Conservation (phyloP, 2,888 invertebrate genomes). For the Trachelus troglodyta region DNA sequence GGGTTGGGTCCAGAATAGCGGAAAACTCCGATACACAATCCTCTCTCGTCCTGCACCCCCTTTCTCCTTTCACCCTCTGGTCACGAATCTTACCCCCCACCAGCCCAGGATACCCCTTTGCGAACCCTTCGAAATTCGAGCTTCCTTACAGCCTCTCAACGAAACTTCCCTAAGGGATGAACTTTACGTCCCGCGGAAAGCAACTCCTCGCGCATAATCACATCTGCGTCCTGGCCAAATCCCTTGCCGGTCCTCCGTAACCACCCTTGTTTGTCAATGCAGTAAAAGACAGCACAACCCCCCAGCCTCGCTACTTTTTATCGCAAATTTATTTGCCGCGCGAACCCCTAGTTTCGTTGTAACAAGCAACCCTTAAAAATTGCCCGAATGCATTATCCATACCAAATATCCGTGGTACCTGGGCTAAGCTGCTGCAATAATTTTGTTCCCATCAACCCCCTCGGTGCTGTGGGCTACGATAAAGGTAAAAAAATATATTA, state of each 20-base stretch:
- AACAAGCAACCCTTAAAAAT: background rate
- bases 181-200: conserved; percentile 21
- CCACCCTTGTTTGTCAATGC: background rate
- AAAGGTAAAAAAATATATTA: background rate
- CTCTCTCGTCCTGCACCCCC: conserved; percentile 19
- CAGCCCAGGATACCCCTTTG: background rate
- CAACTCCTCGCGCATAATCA: background rate
- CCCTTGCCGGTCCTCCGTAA: background rate
- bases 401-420: no score
- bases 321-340: background rate
- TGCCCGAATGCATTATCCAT: no score
- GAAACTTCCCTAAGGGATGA: conserved; percentile 36
- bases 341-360: background rate
- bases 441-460: no score
- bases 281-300: background rate
- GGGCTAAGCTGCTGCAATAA: no score
- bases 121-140: background rate
- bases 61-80: conserved; percentile 28
- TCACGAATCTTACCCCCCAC: background rate
- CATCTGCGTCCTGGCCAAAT: background rate
- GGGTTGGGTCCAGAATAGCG: conserved; percentile 30
- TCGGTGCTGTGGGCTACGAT: no score
- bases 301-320: background rate
- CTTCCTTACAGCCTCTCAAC: conserved; percentile 9
- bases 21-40: conserved; percentile 44